Evolutionary conservation across 2,888 invertebrate species (phyloP).

Genomic region (Rhamnusium bicolor): DNA sequence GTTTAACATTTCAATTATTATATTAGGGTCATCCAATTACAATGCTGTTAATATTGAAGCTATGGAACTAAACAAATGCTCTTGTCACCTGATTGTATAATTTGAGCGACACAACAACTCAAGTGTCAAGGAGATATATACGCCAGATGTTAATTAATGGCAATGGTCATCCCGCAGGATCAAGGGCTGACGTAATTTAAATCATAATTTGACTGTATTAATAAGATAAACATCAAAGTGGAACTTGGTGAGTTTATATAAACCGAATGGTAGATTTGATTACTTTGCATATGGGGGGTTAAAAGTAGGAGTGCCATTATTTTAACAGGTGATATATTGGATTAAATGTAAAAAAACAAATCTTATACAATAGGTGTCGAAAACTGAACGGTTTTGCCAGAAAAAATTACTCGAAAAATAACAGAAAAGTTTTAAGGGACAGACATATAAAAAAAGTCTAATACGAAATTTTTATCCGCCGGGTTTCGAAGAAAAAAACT

Average conservation of each 20-base stretch:
- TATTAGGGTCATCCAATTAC: not conserved
- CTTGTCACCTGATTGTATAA: constrained; percentile 23
- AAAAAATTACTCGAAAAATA: too few relatives aligned
- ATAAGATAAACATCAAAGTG: constrained; percentile 19
- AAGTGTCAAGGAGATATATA: constrained; percentile 26
- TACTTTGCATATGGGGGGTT: too few relatives aligned
- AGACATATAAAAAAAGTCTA: too few relatives aligned
- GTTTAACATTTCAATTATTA: too few relatives aligned
- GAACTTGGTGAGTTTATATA: not conserved
- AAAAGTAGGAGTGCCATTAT: too few relatives aligned
- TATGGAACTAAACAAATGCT: constrained; percentile 20
- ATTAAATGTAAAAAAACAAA: too few relatives aligned
- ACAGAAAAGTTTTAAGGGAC: too few relatives aligned
- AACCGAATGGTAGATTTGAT: not conserved
- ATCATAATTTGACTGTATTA: constrained; percentile 29
- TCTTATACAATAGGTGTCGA: too few relatives aligned
- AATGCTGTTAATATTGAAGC: not conserved
- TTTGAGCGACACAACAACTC: constrained; percentile 17
- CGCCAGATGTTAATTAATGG: constrained; percentile 22
- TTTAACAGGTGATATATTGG: too few relatives aligned
- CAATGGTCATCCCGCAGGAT: constrained; percentile 19
- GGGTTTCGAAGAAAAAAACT: too few relatives aligned
- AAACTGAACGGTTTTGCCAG: too few relatives aligned
- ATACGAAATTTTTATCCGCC: too few relatives aligned
- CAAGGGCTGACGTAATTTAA: constrained; percentile 22